Evolutionary conservation across 2,797 vertebrate species (phyloP).

Genomic region (Acomys russatus): DNA sequence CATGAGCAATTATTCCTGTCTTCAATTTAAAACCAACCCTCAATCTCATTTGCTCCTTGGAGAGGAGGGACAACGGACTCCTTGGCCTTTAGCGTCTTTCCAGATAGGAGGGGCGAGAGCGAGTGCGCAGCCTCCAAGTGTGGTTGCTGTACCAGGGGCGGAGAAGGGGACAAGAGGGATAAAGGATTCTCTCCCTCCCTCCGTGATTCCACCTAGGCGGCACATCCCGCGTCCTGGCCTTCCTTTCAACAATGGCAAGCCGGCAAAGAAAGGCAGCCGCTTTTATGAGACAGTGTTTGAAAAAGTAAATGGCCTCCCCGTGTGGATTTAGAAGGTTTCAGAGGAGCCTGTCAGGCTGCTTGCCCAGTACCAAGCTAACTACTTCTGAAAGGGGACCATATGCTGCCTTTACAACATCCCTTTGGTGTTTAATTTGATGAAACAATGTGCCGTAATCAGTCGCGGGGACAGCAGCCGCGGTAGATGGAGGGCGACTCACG

Average conservation of each 20-base stretch:
- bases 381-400: slow-evolving; percentile 87
- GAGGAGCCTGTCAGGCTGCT: slow-evolving; percentile 73
- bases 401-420: slow-evolving; percentile 86
- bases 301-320: slow-evolving; percentile 81
- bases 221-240: neutral
- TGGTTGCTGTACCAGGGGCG: fast-evolving
- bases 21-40: neutral
- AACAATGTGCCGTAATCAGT: slow-evolving; percentile 88
- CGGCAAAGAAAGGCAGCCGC: slow-evolving; percentile 80
- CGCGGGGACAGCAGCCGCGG: slow-evolving; percentile 85
- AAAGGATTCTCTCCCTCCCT: neutral
- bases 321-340: slow-evolving; percentile 79
- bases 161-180: neutral
- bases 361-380: slow-evolving; percentile 84
- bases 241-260: slow-evolving; percentile 14
- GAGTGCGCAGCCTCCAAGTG: neutral
- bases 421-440: slow-evolving; percentile 89
- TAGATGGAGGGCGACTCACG: slow-evolving; percentile 83
- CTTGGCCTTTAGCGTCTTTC: neutral
- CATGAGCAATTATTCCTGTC: neutral
- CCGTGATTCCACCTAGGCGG: neutral
- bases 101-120: neutral
- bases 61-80: neutral
- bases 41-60: fast-evolving
- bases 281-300: slow-evolving; percentile 82